Conservation (phyloP, 2,888 invertebrate genomes). For the Drosophila hamatofila region DNA sequence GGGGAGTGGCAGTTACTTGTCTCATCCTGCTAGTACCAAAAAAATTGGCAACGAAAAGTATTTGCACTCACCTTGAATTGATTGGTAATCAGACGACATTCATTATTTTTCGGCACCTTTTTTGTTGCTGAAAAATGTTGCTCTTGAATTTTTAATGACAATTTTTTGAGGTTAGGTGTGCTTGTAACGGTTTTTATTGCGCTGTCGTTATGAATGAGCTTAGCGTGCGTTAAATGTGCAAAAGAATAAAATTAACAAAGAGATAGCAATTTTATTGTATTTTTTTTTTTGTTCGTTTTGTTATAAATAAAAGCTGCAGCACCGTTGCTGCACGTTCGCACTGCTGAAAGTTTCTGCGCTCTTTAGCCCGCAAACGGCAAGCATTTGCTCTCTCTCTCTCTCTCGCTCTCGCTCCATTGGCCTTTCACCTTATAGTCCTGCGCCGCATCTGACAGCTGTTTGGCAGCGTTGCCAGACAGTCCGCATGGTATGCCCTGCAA, state of each 20-base stretch:
- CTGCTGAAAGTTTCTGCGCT: slow-evolving; percentile 77
- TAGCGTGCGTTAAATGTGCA: background rate
- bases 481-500: background rate
- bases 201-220: background rate
- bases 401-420: background rate
- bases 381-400: slow-evolving; percentile 5
- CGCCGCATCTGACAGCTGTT: slow-evolving; percentile 64
- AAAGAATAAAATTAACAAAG: slow-evolving; percentile 19
- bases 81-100: slow-evolving; percentile 94
- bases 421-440: slow-evolving; percentile 54
- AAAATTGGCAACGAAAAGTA: background rate
- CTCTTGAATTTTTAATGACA: slow-evolving; percentile 55
- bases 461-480: slow-evolving; percentile 41
- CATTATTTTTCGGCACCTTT: slow-evolving; percentile 87
- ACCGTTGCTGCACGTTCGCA: slow-evolving; percentile 64
- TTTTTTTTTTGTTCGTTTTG: slow-evolving; percentile 9
- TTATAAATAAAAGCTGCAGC: slow-evolving; percentile 48
- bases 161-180: slow-evolving; percentile 42
- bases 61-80: slow-evolving; percentile 90
- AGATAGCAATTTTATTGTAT: slow-evolving; percentile 2
- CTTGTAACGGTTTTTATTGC: slow-evolving; percentile 22
- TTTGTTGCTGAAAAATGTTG: slow-evolving; percentile 16
- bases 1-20: slow-evolving; percentile 23
- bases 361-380: slow-evolving; percentile 49
- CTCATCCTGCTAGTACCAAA: background rate